Conservation (phyloP, 1,140 invertebrate genomes). For the Chironomus striatipennis region DNA sequence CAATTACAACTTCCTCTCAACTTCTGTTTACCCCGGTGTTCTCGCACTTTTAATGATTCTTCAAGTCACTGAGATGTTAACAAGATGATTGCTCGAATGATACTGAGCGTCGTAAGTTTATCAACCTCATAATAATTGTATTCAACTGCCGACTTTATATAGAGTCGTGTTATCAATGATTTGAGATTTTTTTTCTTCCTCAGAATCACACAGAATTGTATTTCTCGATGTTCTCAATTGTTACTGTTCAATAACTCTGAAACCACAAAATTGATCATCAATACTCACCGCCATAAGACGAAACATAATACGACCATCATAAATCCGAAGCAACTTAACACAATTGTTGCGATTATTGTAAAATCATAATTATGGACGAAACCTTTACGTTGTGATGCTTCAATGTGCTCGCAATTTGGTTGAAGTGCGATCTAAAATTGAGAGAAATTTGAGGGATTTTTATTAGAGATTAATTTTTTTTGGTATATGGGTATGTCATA, state of each 20-base stretch:
- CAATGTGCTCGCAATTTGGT: conserved; percentile 1
- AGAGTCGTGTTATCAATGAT: background rate
- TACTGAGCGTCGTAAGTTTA: background rate
- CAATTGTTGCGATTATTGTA: conserved; percentile 27
- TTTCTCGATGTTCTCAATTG: background rate
- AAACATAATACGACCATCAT: conserved; percentile 60
- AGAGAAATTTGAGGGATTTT: background rate
- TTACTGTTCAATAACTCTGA: background rate
- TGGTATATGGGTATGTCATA: background rate
- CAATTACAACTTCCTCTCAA: no score
- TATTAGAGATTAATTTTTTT: background rate
- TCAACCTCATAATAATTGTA: background rate
- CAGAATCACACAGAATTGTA: background rate
- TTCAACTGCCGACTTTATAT: background rate
- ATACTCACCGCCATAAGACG: conserved; percentile 66
- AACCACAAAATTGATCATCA: conserved; percentile 1
- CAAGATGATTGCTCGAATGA: background rate
- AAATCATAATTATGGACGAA: conserved; percentile 3
- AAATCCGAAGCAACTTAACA: conserved; percentile 63
- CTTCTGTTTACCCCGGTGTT: no score
- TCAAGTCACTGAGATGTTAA: background rate
- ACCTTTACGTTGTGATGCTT: conserved; percentile 16
- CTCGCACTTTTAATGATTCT: no score
- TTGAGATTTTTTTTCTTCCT: background rate
- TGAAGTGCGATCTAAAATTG: background rate